Base-by-base conservation (phyloP, 2,113 vertebrate species). In the Calidris pugnax region DNA sequence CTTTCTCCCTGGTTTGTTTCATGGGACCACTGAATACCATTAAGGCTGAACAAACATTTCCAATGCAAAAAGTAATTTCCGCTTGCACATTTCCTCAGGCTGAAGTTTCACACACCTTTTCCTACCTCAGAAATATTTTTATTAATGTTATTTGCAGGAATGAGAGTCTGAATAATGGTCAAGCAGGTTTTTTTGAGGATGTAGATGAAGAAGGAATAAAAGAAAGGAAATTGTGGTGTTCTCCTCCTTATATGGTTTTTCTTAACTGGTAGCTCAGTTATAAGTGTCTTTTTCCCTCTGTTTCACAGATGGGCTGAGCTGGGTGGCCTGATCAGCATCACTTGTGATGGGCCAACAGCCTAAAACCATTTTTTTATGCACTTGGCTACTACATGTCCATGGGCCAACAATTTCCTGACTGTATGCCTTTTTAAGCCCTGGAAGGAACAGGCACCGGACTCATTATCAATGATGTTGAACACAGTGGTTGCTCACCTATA, bases 31-130 rank as follows among this genome's bases (percentile, higher is more conserved):
- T 64, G 86, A 92, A 91, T 92, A 72, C 22, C 48, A 79, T 87
- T 90, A 95, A 53, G 66, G 28, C 35, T 82, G 56, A 74, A 64
- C 57, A 93, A 96, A 93, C 9, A 73, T 82, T 89, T 89, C 77
- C 50, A 89, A 85, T 12, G 62, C 62, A 95, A 66, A 95, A 93
- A 77, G 68, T 89, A 93, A 95, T 93, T 95, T 94, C 62, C 3
- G 0, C 41, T 82, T 82, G 39, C 74, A 50, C 0, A 0, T 89
- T 81, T 92, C 66, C 64, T 75, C 57, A 30, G 57, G 76, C 51
- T 90, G 60, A 84, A 90, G 84, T 68, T 87, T 72, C 43, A 32
- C 45, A 80, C 20, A 22, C 66, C 45, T 94, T 90, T 84, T 85
- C 35, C 50, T 81, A 80, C 47, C 41, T 71, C 17, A 74, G 43